phyloP scores from a whole-genome alignment of 2,797 vertebrate genomes.

The Premnoplex brunnescens region DNA sequence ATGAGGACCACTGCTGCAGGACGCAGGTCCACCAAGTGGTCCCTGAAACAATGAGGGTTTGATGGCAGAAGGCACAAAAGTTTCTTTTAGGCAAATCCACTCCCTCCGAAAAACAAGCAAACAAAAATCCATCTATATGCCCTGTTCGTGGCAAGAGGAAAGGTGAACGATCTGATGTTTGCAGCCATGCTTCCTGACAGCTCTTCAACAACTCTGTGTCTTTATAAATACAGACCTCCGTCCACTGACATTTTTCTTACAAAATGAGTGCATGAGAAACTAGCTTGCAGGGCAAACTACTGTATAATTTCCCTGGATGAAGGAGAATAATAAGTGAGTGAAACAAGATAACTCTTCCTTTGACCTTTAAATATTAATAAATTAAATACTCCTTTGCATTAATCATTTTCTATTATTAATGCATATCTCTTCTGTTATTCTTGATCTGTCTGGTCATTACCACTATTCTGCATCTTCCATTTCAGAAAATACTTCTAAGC shows the following conservation, averaged over 20 bases:
- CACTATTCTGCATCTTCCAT: background rate
- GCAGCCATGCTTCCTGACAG: background rate
- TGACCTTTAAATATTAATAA: conserved; percentile 51
- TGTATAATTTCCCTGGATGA: background rate
- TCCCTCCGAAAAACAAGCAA: background rate
- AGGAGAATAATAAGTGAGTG: conserved; percentile 27
- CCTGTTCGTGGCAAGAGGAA: background rate
- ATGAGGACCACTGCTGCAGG: background rate
- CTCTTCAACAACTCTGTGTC: background rate
- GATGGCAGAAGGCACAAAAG: background rate
- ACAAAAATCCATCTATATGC: background rate
- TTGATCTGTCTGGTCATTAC: background rate
- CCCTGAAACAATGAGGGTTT: background rate
- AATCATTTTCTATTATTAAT: conserved; percentile 36
- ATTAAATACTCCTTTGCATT: conserved; percentile 24
- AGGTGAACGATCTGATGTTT: background rate
- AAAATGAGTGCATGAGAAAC: background rate
- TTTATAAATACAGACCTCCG: background rate
- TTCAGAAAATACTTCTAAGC: background rate
- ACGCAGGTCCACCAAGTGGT: background rate
- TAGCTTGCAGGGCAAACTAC: background rate
- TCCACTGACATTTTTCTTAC: background rate
- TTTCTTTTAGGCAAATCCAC: background rate
- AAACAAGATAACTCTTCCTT: conserved; percentile 28
- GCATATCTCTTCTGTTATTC: conserved; percentile 8